Base-by-base conservation (phyloP, 2,113 vertebrate genomes). In the Phalacrocorax brasilianus region DNA sequence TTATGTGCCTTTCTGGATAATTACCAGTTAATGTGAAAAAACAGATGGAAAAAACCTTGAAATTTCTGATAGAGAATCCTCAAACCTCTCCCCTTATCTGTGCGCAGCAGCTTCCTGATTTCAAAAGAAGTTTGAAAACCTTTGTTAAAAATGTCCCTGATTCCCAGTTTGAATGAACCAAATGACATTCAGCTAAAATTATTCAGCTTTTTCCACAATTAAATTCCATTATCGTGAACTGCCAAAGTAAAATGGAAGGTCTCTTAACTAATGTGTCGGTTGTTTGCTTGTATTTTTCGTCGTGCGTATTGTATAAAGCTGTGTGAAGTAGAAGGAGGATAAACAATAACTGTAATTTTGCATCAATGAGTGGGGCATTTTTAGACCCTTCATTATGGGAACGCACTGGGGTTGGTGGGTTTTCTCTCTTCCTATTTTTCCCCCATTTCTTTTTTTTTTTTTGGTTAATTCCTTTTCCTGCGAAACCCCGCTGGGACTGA, bases 81-180 rank as follows among this genome's bases (percentile, higher is more conserved):
- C 98, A 98, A 98, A 98, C 98, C 97, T 98, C 96, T 97, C 96
- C 93, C 98, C 98, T 98, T 98, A 98, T 98, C 98, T 98, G 97
- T 96, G 91, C 93, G 83, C 91, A 97, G 96, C 98, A 98, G 97
- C 98, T 98, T 98, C 97, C 97, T 97, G 97, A 98, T 98, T 98
- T 98, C 98, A 98, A 98, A 98, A 97, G 97, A 98, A 98, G 97
- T 98, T 98, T 98, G 97, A 98, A 98, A 98, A 98, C 97, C 98
- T 98, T 98, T 98, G 98, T 98, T 98, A 97, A 97, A 98, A 98
- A 98, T 98, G 97, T 98, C 97, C 97, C 98, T 96, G 98, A 98
- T 98, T 98, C 97, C 97, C 97, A 97, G 95, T 98, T 98, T 98
- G 97, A 98, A 98, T 98, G 97, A 98, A 98, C 97, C 97, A 98